Percentiles rank a stretch among this genome's conserved stretches.
These are phyloP conservation scores for Poecile atricapillus DNA, from an alignment of 2,113 vertebrate genomes.

Conservation along the genomic window DNA sequence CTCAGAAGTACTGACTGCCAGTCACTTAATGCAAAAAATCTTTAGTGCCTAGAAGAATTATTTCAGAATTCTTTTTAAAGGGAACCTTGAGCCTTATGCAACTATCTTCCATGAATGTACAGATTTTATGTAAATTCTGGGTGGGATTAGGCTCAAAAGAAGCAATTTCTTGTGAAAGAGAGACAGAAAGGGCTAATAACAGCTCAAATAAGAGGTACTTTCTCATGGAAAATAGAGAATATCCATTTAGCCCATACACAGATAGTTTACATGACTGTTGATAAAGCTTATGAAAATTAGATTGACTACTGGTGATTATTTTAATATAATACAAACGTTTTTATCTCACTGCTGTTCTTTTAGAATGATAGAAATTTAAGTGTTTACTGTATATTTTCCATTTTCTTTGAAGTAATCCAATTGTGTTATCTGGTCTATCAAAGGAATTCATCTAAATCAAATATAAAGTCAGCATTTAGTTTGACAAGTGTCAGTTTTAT, in stretches of 20 bases:
- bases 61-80: background rate
- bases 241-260: background rate
- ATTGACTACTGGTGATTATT: background rate
- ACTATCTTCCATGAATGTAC: background rate
- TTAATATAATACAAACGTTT: background rate
- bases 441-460: background rate
- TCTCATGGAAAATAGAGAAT: background rate
- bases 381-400: background rate
- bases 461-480: background rate
- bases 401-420: background rate
- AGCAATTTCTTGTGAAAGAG: background rate
- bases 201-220: background rate
- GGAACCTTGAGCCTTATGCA: background rate
- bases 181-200: background rate
- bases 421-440: background rate
- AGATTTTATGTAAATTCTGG: background rate
- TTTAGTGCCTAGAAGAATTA: background rate
- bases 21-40: background rate
- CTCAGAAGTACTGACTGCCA: background rate
- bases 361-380: background rate
- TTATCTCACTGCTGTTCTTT: background rate
- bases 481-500: slow-evolving; percentile 26
- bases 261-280: background rate
- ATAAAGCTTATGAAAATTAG: background rate
- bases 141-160: background rate